phyloP scores from a whole-genome alignment of 2,113 vertebrate species.

The Paracanthobrama guichenoti region DNA sequence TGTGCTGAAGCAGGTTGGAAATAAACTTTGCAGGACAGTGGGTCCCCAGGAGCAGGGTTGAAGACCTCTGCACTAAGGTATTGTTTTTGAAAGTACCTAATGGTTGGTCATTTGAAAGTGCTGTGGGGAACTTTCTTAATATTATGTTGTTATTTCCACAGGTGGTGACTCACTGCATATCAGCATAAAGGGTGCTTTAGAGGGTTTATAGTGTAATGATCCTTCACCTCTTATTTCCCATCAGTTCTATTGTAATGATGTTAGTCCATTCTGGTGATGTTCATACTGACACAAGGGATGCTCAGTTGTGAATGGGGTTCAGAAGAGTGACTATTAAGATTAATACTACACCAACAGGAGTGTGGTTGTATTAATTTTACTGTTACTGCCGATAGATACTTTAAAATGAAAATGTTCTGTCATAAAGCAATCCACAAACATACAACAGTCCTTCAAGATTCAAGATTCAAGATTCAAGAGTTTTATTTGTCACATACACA shows the following conservation, averaged over 20 bases:
- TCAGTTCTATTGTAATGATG: slow-evolving; percentile 11
- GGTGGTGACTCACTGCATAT: neutral
- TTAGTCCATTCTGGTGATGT: slow-evolving; percentile 14
- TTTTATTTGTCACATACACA: too few species aligned
- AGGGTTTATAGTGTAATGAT: neutral
- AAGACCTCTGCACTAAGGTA: too few species aligned
- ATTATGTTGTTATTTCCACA: slow-evolving; percentile 1
- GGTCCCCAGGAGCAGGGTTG: too few species aligned
- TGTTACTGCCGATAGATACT: neutral
- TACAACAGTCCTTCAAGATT: neutral
- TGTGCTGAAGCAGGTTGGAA: too few species aligned
- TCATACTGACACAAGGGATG: slow-evolving; percentile 9
- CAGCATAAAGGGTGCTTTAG: slow-evolving; percentile 14
- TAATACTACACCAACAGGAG: neutral
- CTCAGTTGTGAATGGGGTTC: neutral
- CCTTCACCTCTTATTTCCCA: slow-evolving; percentile 10
- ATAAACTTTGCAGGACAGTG: too few species aligned
- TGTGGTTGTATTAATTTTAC: neutral
- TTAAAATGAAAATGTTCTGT: neutral
- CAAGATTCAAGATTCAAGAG: too few species aligned
- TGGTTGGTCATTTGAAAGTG: neutral
- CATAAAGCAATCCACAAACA: neutral
- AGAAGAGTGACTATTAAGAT: slow-evolving; percentile 16
- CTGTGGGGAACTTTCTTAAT: neutral
- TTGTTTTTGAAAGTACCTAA: neutral